Evolutionary conservation across 2,797 vertebrate genomes (phyloP).

Genomic region (Oryzias sinensis): DNA sequence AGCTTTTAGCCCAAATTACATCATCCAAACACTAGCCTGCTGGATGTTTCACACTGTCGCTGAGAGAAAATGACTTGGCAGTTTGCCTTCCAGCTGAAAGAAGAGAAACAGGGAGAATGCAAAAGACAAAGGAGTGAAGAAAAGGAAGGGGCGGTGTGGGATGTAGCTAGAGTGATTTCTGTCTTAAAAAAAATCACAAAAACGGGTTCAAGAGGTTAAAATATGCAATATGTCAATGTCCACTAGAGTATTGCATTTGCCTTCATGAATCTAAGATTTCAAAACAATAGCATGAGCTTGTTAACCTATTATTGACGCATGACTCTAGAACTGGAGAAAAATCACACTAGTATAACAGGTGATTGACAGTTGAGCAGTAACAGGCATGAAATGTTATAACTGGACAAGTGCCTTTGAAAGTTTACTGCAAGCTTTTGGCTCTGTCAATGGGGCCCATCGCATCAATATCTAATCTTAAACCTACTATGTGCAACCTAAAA

Average conservation of each 20-base stretch:
- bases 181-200: conserved; percentile 9
- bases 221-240: conserved; percentile 25
- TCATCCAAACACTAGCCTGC: conserved; percentile 63
- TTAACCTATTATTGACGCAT: conserved; percentile 79
- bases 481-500: conserved; percentile 82
- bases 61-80: conserved; percentile 66
- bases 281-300: conserved; percentile 67
- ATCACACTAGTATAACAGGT: conserved; percentile 98
- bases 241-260: conserved; percentile 3
- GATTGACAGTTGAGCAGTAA: conserved; percentile 95
- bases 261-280: conserved; percentile 44
- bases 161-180: conserved; percentile 3
- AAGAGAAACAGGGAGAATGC: conserved; percentile 27
- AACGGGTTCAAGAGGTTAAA: conserved; percentile 20
- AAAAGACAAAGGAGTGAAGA: conserved; percentile 5
- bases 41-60: conserved; percentile 57
- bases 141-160: neutral
- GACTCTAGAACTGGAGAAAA: conserved; percentile 78
- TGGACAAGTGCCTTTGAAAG: conserved; percentile 82
- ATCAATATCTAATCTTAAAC: conserved; percentile 99
- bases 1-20: conserved; percentile 78
- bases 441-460: conserved; percentile 86
- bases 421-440: conserved; percentile 94
- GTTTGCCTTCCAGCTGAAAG: conserved; percentile 39
- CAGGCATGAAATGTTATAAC: conserved; percentile 88